These are phyloP conservation scores for Neelides folsomi DNA, from an alignment of 2,888 invertebrate genomes.

Conservation along the genomic window DNA sequence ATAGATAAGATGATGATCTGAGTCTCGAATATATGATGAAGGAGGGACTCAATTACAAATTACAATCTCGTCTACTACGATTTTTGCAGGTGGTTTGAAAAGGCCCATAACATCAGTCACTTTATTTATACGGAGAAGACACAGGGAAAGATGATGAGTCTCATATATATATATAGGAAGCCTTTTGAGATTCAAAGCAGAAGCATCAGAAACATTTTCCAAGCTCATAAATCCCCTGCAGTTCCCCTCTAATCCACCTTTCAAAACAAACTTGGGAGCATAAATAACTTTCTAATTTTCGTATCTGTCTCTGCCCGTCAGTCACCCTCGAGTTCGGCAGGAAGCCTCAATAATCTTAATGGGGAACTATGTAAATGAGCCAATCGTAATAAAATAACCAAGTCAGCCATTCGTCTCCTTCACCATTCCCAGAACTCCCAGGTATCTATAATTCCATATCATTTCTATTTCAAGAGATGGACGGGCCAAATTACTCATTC, in stretches of 20 bases:
- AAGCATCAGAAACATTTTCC: no score
- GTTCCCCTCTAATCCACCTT: slow-evolving; percentile 11
- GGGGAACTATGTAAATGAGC: neutral
- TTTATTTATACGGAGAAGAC: no score
- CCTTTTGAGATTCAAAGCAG: no score
- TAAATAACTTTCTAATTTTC: slow-evolving; percentile 17
- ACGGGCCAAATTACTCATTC: no score
- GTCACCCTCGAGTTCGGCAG: slow-evolving; percentile 1
- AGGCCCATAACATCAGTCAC: no score
- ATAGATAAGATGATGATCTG: no score
- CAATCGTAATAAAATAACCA: neutral
- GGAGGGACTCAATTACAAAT: no score
- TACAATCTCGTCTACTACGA: no score
- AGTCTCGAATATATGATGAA: no score
- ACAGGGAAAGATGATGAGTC: no score
- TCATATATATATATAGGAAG: no score
- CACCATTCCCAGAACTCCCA: slow-evolving; percentile 2
- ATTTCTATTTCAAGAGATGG: neutral
- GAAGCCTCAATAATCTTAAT: neutral
- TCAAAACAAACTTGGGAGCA: slow-evolving; percentile 13
- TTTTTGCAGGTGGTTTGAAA: no score
- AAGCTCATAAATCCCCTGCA: slow-evolving; percentile 18
- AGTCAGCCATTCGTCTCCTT: neutral
- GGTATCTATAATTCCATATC: slow-evolving; percentile 3
- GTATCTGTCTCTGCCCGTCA: slow-evolving; percentile 13